These are phyloP conservation scores for Syrrhaptes paradoxus DNA, from an alignment of 2,113 vertebrate genomes.

Conservation along the genomic window DNA sequence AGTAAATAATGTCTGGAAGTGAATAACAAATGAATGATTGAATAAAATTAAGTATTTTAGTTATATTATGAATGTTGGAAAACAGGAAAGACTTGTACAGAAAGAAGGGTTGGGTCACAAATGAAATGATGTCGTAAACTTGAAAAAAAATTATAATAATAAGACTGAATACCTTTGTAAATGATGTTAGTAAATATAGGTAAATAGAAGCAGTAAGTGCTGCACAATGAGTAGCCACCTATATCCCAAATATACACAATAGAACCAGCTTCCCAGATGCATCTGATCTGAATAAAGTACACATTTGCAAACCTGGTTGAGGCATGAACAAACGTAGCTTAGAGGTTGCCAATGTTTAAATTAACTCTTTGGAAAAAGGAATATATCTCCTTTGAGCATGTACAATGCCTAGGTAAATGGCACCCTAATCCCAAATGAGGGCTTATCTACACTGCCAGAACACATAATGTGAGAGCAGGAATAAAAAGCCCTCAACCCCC, in stretches of 20 bases:
- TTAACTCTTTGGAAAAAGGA: conserved; percentile 55
- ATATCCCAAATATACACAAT: neutral
- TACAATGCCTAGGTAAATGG: conserved; percentile 39
- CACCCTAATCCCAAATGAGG: conserved; percentile 29
- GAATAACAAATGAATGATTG: neutral
- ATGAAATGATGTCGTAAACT: neutral
- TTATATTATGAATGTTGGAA: neutral
- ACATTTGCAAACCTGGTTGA: conserved; percentile 10
- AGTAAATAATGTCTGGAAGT: neutral
- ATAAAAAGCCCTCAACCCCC: neutral
- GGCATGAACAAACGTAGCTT: neutral
- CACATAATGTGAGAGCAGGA: neutral
- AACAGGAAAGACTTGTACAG: neutral
- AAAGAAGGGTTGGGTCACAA: neutral
- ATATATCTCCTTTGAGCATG: neutral
- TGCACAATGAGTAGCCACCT: neutral
- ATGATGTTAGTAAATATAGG: neutral
- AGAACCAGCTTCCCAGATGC: neutral
- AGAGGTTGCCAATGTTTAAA: conserved; percentile 53
- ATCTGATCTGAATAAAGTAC: conserved; percentile 11
- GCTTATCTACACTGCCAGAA: conserved; percentile 29
- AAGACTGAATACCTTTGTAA: neutral
- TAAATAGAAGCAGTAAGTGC: neutral
- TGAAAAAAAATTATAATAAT: neutral
- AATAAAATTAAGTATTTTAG: neutral